These are phyloP conservation scores for Eptatretus atami DNA, from an alignment of 2,797 vertebrate species.

Conservation along the genomic window DNA sequence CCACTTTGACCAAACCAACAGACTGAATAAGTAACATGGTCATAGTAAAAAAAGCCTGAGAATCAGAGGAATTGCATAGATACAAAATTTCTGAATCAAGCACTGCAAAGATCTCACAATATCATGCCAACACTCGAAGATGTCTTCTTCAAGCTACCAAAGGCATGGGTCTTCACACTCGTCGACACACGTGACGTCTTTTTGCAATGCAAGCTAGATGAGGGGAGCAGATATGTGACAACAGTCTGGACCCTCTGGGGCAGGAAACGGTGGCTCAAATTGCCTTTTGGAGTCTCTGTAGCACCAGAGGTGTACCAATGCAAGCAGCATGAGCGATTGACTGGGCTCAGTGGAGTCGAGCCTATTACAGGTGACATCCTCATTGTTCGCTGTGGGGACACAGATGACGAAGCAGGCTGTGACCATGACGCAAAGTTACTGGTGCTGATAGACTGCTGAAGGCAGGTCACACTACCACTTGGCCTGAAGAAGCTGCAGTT, in stretches of 20 bases:
- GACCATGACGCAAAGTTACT: neutral
- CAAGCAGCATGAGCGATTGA: neutral
- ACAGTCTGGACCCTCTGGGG: neutral
- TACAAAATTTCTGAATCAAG: neutral
- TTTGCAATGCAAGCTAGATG: neutral
- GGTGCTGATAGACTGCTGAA: neutral
- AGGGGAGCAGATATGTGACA: neutral
- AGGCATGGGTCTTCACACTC: neutral
- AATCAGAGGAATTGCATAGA: neutral
- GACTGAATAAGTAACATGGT: neutral
- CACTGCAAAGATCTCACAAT: neutral
- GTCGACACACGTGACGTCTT: neutral
- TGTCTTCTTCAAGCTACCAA: neutral
- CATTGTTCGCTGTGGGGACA: neutral
- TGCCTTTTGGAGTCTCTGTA: neutral
- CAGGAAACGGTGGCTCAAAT: neutral
- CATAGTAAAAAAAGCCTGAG: neutral
- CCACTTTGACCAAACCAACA: no score
- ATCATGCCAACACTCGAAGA: conserved; percentile 1
- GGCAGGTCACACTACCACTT: neutral
- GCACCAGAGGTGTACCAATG: neutral
- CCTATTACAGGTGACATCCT: neutral
- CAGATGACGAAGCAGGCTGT: neutral
- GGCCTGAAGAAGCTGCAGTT: neutral
- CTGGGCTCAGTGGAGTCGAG: neutral